A percentile compares a stretch with the other conserved stretches of the same genome.
phyloP scores from a whole-genome alignment of 2,113 vertebrate genomes.

The Vidua macroura region DNA sequence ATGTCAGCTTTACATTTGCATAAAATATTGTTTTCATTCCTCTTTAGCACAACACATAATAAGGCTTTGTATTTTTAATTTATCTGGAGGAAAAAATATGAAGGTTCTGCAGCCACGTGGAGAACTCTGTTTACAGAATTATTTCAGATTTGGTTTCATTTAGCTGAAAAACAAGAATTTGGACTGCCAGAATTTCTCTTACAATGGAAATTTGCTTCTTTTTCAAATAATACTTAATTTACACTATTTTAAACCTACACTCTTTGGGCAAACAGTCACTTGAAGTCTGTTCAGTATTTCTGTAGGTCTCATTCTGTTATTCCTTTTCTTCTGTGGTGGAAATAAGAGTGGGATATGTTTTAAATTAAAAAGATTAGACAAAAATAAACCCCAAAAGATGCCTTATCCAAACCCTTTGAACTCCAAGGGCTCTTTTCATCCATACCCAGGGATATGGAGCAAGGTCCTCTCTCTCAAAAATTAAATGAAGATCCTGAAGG shows the following conservation, averaged over 20 bases:
- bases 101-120: background rate
- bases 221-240: background rate
- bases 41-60: background rate
- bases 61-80: conserved; percentile 35
- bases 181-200: background rate
- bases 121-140: background rate
- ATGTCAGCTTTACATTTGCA: conserved; percentile 56
- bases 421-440: background rate
- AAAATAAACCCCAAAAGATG: background rate
- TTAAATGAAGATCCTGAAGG: background rate
- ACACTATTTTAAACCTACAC: background rate
- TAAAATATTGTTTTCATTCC: conserved; percentile 51
- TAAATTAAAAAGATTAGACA: background rate
- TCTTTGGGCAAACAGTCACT: background rate
- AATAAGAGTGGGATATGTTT: background rate
- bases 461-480: background rate
- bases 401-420: background rate
- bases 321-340: background rate
- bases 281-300: background rate
- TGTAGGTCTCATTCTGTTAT: background rate
- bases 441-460: background rate
- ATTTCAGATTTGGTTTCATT: background rate
- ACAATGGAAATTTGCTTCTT: background rate
- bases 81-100: background rate
- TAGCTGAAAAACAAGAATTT: background rate